These are phyloP conservation scores for Talpa occidentalis DNA, from an alignment of 2,113 vertebrate species.

Conservation along the genomic window DNA sequence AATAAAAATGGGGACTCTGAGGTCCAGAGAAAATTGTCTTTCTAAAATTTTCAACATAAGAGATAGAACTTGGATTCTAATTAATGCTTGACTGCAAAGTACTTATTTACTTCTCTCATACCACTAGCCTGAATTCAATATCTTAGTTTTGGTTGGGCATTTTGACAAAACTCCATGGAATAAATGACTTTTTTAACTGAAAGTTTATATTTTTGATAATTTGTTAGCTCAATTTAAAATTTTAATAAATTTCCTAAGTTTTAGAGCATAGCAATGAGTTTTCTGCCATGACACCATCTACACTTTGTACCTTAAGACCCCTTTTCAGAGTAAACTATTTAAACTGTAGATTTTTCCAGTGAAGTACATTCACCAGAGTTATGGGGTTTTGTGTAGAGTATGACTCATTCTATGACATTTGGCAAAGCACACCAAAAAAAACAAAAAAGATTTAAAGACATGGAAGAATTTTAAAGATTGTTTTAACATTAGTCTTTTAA, in stretches of 20 bases:
- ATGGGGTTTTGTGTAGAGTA: not conserved
- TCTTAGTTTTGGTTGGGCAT: not conserved
- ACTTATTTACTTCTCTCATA: not conserved
- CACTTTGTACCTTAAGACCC: not conserved
- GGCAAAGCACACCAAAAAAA: not conserved
- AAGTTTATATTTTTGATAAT: not conserved
- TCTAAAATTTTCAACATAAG: not conserved
- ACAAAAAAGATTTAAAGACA: not conserved
- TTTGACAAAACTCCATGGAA: not conserved
- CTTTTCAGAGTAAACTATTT: not conserved
- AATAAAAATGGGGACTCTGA: not conserved
- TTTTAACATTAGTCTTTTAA: not conserved
- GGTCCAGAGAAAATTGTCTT: not conserved
- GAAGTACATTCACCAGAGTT: not conserved
- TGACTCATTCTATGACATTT: not conserved
- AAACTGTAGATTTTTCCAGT: not conserved
- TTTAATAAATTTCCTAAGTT: not conserved
- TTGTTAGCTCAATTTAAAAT: not conserved
- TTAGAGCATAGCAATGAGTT: not conserved
- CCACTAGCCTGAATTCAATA: not conserved
- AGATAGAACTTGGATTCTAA: not conserved
- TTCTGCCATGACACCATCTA: not conserved
- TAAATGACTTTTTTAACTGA: not conserved
- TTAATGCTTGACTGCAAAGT: not conserved
- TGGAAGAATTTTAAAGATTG: not conserved